phyloP scores from a whole-genome alignment of 1,140 invertebrate genomes.

The Drosophila tsacasi region DNA sequence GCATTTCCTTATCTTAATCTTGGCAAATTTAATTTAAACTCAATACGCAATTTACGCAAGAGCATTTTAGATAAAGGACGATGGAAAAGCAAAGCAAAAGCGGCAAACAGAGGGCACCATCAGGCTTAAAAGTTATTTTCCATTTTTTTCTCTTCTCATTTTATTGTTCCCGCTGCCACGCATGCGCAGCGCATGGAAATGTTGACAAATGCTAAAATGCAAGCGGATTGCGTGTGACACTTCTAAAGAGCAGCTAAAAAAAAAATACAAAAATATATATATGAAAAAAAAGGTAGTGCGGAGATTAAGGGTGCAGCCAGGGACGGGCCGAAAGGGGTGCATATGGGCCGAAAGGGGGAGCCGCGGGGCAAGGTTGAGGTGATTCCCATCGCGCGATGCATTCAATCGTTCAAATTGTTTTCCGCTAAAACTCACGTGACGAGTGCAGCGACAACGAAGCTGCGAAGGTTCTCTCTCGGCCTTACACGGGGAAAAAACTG shows the following conservation, averaged over 20 bases:
- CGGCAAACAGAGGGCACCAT: conserved; percentile 34
- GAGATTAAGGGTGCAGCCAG: conserved; percentile 9
- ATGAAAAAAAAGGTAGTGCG: conserved; percentile 11
- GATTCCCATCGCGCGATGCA: conserved; percentile 59
- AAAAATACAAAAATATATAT: background rate
- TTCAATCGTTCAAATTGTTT: conserved; percentile 82
- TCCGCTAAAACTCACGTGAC: conserved; percentile 83
- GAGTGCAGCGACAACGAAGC: conserved; percentile 66
- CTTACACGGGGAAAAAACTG: background rate
- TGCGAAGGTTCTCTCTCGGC: conserved; percentile 8
- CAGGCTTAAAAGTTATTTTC: conserved; percentile 59
- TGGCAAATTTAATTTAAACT: conserved; percentile 83
- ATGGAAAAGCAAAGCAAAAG: conserved; percentile 37
- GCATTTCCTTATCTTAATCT: conserved; percentile 81
- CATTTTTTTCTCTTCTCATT: background rate
- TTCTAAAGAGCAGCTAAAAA: conserved; percentile 61
- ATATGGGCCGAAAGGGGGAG: background rate
- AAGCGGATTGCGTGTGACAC: conserved; percentile 82
- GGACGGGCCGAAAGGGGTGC: conserved; percentile 11
- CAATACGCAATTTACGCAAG: conserved; percentile 84
- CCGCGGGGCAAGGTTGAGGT: conserved; percentile 14
- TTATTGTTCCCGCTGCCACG: conserved; percentile 53
- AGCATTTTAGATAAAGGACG: conserved; percentile 81
- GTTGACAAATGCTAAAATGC: conserved; percentile 83
- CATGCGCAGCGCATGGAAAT: conserved; percentile 74